Evolutionary conservation across 2,888 invertebrate species (phyloP), one percentile per base, ranked within the genome.

Genomic region (Lasiommata megera): DNA sequence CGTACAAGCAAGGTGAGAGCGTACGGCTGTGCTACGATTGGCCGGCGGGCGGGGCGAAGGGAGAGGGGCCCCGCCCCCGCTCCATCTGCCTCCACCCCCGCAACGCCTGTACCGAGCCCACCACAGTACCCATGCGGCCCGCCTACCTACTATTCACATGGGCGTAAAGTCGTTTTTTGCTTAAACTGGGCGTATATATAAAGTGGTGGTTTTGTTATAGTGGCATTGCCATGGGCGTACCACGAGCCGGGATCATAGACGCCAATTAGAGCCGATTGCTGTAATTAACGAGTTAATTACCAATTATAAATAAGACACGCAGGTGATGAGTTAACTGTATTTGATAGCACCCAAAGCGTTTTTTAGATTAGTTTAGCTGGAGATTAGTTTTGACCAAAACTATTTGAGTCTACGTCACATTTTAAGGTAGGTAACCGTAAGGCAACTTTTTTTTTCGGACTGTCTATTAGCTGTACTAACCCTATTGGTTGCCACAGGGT

Each of bases 141-240:
- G 76, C 73, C 74, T 79, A 53, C 70, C 73, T 74, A 73, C 74
- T 83, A 75, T 38, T 11, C 62, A 0, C 0, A 0, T 44, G 0
- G 8, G 0, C 0, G 28, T 80, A 85, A 71, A 73, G 84, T 80
- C 63, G 52, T 68, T 54, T 70, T 74, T 85, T n/a, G 59, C 52
- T 53, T 68, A 68, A 31, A 40, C 50, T 57, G 66, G 53, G 58
- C 70, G 73, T 74, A 73, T 64, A 57, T 62, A 61, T 68, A 72
- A 68, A 62, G 69, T 86, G 78, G 85, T 67, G 69, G 69, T 64
- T 70, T 73, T 74, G 79, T 85, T 85, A 85, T 81, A 77, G 77
- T 84, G 84, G 86, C 84, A 80, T 79, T 76, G 82, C 84, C 88
- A 89, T 89, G 88, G 89, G 89, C 89, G 89, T 87, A 88, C 80